These are phyloP conservation scores for Anhinga rufa DNA, from an alignment of 2,113 vertebrate species.

Conservation along the genomic window DNA sequence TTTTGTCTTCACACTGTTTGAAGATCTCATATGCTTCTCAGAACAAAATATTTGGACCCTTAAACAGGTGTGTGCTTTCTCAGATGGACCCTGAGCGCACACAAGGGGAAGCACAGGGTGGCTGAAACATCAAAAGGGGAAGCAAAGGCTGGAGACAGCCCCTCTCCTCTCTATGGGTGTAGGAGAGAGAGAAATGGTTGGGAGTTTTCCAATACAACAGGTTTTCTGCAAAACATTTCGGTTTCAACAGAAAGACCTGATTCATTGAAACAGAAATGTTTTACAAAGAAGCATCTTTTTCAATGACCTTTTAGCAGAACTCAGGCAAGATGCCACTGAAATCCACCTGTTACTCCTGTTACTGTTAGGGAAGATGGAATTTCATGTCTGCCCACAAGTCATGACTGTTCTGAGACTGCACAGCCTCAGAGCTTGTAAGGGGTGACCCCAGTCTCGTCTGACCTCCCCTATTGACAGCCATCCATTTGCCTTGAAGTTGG, in stretches of 20 bases:
- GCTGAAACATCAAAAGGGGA: not conserved
- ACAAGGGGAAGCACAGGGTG: not conserved
- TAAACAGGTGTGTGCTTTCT: not conserved
- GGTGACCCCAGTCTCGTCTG: not conserved
- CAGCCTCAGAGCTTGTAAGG: not conserved
- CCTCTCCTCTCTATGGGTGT: not conserved
- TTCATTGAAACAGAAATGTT: constrained; percentile 57
- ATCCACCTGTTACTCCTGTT: constrained; percentile 42
- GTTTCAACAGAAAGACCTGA: constrained; percentile 40
- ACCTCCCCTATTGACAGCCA: not conserved
- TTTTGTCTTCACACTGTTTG: not conserved
- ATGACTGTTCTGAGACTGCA: not conserved
- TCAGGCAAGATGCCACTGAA: not conserved
- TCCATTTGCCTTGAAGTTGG: not conserved
- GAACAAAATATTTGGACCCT: not conserved
- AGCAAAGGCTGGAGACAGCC: not conserved
- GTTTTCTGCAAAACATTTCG: constrained; percentile 51
- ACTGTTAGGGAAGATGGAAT: not conserved
- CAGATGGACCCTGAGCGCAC: not conserved
- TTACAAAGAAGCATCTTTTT: constrained; percentile 50
- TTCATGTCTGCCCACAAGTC: not conserved
- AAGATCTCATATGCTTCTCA: not conserved
- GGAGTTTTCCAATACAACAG: constrained; percentile 50
- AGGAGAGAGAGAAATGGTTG: constrained; percentile 2
- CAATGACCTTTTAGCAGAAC: not conserved